phyloP scores from a whole-genome alignment of 2,113 vertebrate genomes.

The Riparia riparia region DNA sequence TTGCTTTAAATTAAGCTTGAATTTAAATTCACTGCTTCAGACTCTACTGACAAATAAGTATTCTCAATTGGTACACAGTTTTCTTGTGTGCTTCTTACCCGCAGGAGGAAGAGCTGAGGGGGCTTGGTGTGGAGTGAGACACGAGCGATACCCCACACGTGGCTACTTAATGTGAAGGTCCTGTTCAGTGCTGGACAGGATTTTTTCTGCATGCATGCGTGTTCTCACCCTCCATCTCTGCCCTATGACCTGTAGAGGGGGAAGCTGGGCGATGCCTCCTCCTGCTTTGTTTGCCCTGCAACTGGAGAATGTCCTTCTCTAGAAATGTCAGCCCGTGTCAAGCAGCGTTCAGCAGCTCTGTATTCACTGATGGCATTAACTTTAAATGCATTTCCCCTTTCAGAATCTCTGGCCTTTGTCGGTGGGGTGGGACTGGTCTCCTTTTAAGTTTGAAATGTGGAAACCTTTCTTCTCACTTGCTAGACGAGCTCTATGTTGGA shows the following conservation, averaged over 20 bases:
- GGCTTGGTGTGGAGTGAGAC: not conserved
- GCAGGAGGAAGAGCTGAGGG: not conserved
- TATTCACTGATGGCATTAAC: not conserved
- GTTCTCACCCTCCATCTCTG: not conserved
- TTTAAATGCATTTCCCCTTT: slow-evolving; percentile 18
- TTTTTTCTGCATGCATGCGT: fast-evolving
- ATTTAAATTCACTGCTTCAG: not conserved
- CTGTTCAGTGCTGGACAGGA: not conserved
- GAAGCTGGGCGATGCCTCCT: not conserved
- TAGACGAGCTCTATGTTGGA: not conserved
- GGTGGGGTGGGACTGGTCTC: not conserved
- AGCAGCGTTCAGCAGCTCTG: slow-evolving; percentile 26
- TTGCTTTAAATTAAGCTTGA: not conserved
- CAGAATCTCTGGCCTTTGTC: not conserved
- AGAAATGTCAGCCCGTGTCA: not conserved
- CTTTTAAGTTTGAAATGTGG: not conserved
- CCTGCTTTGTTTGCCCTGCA: not conserved
- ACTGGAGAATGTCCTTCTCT: not conserved
- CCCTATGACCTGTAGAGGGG: not conserved
- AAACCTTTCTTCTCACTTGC: slow-evolving; percentile 4
- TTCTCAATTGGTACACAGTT: not conserved
- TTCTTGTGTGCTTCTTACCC: not conserved
- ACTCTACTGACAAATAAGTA: not conserved
- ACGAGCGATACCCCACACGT: fast-evolving
- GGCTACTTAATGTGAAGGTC: not conserved